Evolutionary conservation across 53 echinoderm and acorn worm species (phyloP), one percentile per base, ranked within the genome.

Genomic region (Echinometra lucunter): DNA sequence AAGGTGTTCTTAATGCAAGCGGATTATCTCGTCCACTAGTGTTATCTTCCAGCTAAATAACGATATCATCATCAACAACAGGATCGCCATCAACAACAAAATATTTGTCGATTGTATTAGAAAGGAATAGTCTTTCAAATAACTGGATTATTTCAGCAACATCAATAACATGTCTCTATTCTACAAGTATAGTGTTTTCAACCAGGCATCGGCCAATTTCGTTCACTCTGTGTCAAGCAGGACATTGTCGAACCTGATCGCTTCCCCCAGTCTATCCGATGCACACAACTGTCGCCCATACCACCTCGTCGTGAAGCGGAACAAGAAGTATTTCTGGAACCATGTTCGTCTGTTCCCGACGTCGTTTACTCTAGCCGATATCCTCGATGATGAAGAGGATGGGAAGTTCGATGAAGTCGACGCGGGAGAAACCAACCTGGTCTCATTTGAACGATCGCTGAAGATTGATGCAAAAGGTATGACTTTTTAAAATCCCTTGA

Each of bases 311-410:
- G 89, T 89, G 1, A 89, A 89, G 58, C 11, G 19, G 19, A 89
- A 89, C 60, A 89, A 89, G 89, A 57, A 60, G 60, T 60, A 58
- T 60, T 89, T 89, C 60, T 89, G 89, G 89, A 89, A 89, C 13
- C 34, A 60, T 5, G 60, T 57, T 1, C 21, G 23, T 23, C 60
- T 89, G 11, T 89, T 58, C 58, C 89, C 89, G 89, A 89, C 89
- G 21, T 35, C 89, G 89, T 89, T 89, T 21, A 89, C 89, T 0
- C 60, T 89, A 2, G 35, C 89, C 18, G 89, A 89, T 58, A 58
- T 89, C 58, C 6, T 89, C 15, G 60, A 60, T 58, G 40, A 13
- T 37, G 58, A 58, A 1, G 58, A 15, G 27, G 28, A 2, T 2
- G 85, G n/a, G 12, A 28, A n/a, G 45, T 49, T 49, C 15, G 30